A percentile compares a stretch with the other conserved stretches of the same genome.
These are phyloP conservation scores for Nesometra sesokonis DNA, from an alignment of 35 echinoderm and acorn worm species.

Conservation along the genomic window DNA sequence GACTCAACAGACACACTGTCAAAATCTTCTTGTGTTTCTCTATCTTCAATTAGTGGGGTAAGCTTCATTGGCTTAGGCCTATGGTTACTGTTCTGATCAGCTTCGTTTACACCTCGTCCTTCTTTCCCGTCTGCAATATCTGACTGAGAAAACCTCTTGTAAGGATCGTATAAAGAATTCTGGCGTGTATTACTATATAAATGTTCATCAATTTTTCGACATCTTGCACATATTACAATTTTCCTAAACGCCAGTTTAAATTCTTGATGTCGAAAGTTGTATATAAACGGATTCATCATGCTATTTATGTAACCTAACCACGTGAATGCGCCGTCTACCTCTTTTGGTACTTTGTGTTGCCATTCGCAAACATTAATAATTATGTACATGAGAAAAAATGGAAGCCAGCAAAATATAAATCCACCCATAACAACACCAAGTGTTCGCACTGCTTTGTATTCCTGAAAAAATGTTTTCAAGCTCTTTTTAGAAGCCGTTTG, in stretches of 20 bases:
- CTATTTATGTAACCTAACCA: constrained; percentile 97
- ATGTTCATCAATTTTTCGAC: not conserved
- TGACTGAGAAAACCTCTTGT: not conserved
- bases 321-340: constrained; percentile 49
- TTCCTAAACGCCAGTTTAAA: constrained; percentile 80
- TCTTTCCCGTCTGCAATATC: not conserved
- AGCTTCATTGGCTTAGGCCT: not conserved
- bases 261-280: constrained; percentile 68
- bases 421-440: constrained; percentile 91
- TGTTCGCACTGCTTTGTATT: constrained; percentile 91
- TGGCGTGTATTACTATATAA: not conserved
- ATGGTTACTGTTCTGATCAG: not conserved
- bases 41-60: not conserved
- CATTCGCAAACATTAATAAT: constrained; percentile 37
- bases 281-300: constrained; percentile 86
- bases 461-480: constrained; percentile 50
- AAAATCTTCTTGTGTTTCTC: not conserved
- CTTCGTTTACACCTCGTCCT: not conserved
- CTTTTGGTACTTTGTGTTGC: constrained; percentile 36
- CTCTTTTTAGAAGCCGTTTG: constrained; percentile 1
- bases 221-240: constrained; percentile 8
- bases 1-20: not conserved
- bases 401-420: constrained; percentile 91
- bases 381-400: constrained; percentile 78
- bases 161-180: not conserved